Evolutionary conservation across 2,888 invertebrate species (phyloP).

Genomic region (Ectropis crepuscularia): DNA sequence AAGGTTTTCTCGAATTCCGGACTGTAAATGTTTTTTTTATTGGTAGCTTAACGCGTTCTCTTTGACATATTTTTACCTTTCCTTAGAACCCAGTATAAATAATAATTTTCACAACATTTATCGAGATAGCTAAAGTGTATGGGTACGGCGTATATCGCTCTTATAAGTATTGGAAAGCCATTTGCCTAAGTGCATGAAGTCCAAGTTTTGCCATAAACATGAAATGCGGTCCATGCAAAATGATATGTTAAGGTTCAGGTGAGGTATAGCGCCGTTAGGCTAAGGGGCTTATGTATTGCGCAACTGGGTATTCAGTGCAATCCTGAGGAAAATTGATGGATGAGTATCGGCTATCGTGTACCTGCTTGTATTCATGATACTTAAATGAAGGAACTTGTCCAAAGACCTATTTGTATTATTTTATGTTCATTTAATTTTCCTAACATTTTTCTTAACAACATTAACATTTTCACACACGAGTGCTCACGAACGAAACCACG

Average conservation of each 20-base stretch:
- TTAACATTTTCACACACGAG: no score
- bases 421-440: no score
- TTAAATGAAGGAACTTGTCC: no score
- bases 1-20: no score
- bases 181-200: constrained; percentile 83
- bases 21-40: no score
- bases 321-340: constrained; percentile 46
- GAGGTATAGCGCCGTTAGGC: constrained; percentile 51
- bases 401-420: no score
- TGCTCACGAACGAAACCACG: no score
- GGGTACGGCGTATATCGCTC: constrained; percentile 68
- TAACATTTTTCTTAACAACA: no score
- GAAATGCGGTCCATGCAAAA: constrained; percentile 78
- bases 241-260: constrained; percentile 78
- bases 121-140: constrained; percentile 61
- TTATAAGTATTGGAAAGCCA: constrained; percentile 83
- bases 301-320: constrained; percentile 44
- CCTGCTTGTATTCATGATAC: constrained; percentile 26
- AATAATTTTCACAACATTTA: constrained; percentile 70
- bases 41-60: no score
- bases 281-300: constrained; percentile 37
- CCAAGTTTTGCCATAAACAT: constrained; percentile 83
- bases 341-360: neutral
- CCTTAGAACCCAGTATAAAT: constrained; percentile 41
- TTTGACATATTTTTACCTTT: neutral